A percentile compares a stretch with the other conserved stretches of the same genome.
These are phyloP conservation scores for Drosophila helvetica DNA, from an alignment of 2,888 invertebrate genomes.

Conservation along the genomic window DNA sequence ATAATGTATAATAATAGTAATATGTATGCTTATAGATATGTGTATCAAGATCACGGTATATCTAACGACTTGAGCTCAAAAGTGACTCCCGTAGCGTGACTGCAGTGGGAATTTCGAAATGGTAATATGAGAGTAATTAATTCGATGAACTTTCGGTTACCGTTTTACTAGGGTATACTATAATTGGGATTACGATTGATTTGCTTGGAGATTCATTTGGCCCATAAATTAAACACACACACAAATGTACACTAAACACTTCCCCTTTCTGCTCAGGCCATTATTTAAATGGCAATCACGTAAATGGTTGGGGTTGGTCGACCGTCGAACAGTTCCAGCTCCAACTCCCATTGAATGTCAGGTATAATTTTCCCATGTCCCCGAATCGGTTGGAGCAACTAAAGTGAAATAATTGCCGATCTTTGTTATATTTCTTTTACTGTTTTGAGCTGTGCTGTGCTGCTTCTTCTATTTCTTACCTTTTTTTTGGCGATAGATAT, in stretches of 20 bases:
- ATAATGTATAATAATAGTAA: too few species aligned
- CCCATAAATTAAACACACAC: neutral
- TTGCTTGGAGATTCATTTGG: neutral
- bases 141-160: neutral
- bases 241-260: neutral
- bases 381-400: constrained; percentile 23
- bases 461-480: neutral
- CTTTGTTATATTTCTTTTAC: constrained; percentile 19
- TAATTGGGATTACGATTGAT: neutral
- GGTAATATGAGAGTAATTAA: too few species aligned
- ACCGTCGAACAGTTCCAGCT: neutral
- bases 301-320: constrained; percentile 19
- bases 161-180: neutral
- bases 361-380: constrained; percentile 39
- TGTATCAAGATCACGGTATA: too few species aligned
- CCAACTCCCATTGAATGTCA: constrained; percentile 17
- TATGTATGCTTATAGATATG: too few species aligned
- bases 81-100: too few species aligned
- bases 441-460: neutral
- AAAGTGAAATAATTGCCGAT: constrained; percentile 40
- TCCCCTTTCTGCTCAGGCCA: neutral
- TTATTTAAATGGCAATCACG: constrained; percentile 30
- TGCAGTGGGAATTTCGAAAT: too few species aligned
- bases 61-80: too few species aligned
- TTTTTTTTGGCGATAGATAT: constrained; percentile 1